These are phyloP conservation scores for Pristionchus entomophagus DNA, from an alignment of 2,888 invertebrate genomes.

Conservation along the genomic window DNA sequence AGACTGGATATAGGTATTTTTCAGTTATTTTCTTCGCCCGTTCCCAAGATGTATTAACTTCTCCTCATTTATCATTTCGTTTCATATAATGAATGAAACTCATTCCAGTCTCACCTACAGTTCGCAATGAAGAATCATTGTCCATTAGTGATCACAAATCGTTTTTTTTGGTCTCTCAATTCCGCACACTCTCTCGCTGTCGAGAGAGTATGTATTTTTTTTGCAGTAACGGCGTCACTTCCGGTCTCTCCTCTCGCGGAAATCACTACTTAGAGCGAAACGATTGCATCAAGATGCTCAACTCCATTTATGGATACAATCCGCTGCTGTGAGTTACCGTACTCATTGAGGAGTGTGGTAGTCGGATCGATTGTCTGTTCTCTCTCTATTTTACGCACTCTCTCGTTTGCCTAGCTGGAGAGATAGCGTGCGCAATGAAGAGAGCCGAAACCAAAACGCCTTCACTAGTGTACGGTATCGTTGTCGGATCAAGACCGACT, in stretches of 20 bases:
- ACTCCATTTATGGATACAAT: slow-evolving; percentile 95
- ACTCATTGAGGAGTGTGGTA: slow-evolving; percentile 72
- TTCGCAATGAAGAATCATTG: neutral
- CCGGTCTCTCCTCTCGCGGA: neutral
- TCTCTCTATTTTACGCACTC: no score
- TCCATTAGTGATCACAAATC: neutral
- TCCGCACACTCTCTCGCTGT: neutral
- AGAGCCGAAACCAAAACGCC: neutral
- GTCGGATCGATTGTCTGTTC: neutral
- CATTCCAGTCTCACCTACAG: no score
- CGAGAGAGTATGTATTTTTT: no score
- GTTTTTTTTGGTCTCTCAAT: neutral
- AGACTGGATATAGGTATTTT: slow-evolving; percentile 61
- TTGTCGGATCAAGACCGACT: neutral
- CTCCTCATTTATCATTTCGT: neutral
- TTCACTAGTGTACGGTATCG: neutral
- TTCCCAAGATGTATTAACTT: no score
- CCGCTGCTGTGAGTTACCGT: slow-evolving; percentile 95
- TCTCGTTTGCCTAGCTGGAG: no score
- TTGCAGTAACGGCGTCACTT: neutral
- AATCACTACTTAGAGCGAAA: slow-evolving; percentile 86
- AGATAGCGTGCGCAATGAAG: neutral
- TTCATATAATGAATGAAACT: neutral
- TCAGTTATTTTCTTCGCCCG: neutral
- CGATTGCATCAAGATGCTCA: slow-evolving; percentile 92